Percentiles rank a stretch among this genome's conserved stretches.
phyloP scores from a whole-genome alignment of 2,113 vertebrate species.

The Dipodomys spectabilis region DNA sequence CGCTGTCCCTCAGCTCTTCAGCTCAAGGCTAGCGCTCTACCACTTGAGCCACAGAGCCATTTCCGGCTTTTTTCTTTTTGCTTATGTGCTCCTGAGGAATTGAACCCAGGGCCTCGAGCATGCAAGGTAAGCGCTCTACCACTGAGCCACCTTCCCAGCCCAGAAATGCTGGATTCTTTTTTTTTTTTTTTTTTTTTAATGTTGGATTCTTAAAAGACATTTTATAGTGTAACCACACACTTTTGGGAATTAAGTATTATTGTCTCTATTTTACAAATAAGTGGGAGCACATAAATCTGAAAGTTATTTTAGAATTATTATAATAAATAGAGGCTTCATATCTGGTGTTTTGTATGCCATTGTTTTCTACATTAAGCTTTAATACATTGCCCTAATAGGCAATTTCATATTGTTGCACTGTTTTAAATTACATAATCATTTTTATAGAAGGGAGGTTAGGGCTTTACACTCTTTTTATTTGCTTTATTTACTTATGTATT shows the following conservation, averaged over 20 bases:
- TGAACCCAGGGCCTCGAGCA: too few species aligned
- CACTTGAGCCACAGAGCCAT: too few species aligned
- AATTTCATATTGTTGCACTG: not conserved
- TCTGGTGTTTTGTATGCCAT: not conserved
- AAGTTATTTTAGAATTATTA: slow-evolving; percentile 24
- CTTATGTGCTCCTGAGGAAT: too few species aligned
- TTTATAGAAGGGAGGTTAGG: too few species aligned
- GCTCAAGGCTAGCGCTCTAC: too few species aligned
- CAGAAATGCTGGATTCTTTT: not conserved
- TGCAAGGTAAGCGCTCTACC: too few species aligned
- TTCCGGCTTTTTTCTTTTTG: too few species aligned
- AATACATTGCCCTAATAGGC: not conserved
- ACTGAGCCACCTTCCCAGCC: too few species aligned
- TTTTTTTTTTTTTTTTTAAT: too few species aligned
- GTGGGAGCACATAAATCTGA: not conserved
- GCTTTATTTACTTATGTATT: too few species aligned
- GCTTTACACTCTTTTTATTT: too few species aligned
- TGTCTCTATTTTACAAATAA: slow-evolving; percentile 30
- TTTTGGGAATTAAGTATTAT: not conserved
- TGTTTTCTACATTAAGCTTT: not conserved
- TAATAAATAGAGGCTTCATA: not conserved
- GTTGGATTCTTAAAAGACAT: not conserved
- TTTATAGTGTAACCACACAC: not conserved
- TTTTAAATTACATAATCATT: not conserved
- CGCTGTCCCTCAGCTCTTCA: too few species aligned